These are phyloP conservation scores for Laticauda colubrina DNA, from an alignment of 2,113 vertebrate species.

Conservation along the genomic window DNA sequence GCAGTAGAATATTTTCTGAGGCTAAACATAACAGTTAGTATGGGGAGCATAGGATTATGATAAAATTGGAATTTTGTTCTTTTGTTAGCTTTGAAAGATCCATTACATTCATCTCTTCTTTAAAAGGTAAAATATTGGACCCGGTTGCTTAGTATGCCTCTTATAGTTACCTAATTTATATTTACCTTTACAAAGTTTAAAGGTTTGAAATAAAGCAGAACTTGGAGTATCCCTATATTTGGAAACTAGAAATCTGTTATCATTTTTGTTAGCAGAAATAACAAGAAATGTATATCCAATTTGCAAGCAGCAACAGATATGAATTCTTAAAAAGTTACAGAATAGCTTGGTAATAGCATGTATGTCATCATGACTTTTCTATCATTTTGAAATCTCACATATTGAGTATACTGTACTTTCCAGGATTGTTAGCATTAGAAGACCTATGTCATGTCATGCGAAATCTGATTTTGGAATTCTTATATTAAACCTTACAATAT, in stretches of 20 bases:
- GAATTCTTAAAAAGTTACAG: neutral
- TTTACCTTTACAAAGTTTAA: neutral
- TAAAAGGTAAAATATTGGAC: neutral
- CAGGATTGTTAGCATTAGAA: neutral
- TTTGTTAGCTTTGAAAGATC: neutral
- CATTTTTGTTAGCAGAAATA: neutral
- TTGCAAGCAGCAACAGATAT: neutral
- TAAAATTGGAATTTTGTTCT: neutral
- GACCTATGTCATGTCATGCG: neutral
- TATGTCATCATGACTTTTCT: neutral
- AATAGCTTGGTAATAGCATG: neutral
- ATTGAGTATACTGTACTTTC: neutral
- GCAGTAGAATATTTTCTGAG: neutral
- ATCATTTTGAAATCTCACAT: neutral
- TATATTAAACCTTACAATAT: neutral
- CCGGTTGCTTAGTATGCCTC: neutral
- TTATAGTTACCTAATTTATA: neutral
- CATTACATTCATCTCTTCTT: neutral
- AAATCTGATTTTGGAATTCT: neutral
- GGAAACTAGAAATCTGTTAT: neutral
- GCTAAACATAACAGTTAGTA: neutral
- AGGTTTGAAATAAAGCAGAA: neutral
- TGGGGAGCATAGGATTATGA: neutral
- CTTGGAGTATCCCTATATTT: neutral
- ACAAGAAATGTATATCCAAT: neutral